Conservation (phyloP, 2,797 vertebrate species). For the Sternotherus odoratus region DNA sequence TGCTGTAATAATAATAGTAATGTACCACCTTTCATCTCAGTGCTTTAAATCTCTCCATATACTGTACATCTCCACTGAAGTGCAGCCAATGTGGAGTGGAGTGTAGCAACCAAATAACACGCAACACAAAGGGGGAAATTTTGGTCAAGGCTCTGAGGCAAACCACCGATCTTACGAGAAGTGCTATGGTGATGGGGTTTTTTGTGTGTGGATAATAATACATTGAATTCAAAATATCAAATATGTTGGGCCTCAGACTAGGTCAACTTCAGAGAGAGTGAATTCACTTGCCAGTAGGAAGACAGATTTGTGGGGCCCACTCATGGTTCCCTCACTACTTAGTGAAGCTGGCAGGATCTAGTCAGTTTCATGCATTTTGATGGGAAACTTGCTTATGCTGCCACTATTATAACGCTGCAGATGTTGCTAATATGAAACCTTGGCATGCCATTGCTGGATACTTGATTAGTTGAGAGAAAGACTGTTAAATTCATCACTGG, state of each 20-base stretch:
- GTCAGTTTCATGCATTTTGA: rapidly evolving
- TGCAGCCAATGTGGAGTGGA: background rate
- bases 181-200: background rate
- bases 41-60: background rate
- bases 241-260: background rate
- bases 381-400: background rate
- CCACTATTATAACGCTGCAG: background rate
- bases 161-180: background rate
- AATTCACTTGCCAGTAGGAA: background rate
- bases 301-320: background rate
- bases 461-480: background rate
- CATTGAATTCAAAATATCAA: background rate
- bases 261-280: background rate
- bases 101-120: background rate
- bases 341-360: rapidly evolving
- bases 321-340: background rate
- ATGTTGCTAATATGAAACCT: background rate
- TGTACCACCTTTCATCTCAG: background rate
- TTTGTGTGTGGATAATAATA: background rate
- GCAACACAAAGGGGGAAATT: background rate
- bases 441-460: background rate
- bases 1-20: rapidly evolving
- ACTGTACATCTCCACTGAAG: background rate
- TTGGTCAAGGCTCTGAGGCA: background rate
- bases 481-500: background rate